Evolutionary conservation across 2,797 vertebrate genomes (phyloP).

Genomic region (Argya squamiceps): DNA sequence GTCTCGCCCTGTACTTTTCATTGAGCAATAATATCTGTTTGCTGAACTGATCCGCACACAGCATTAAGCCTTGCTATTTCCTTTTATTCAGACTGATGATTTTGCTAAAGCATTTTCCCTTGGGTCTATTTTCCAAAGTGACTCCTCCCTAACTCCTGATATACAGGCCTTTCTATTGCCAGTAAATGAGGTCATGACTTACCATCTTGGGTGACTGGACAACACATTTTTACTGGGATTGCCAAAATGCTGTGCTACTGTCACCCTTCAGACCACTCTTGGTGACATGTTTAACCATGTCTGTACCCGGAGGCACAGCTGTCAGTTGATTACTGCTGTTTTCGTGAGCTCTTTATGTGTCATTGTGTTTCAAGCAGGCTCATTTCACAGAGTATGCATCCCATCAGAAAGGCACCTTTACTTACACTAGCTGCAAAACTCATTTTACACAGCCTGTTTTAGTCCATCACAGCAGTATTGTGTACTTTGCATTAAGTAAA

Average conservation of each 20-base stretch:
- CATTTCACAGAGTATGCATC: neutral
- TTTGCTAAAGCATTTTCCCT: neutral
- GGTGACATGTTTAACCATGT: neutral
- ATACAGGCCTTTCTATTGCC: neutral
- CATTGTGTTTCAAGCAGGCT: neutral
- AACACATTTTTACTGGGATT: neutral
- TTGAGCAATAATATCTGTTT: neutral
- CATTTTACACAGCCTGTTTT: neutral
- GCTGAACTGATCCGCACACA: neutral
- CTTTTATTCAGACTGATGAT: neutral
- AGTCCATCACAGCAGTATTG: neutral
- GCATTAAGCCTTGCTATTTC: neutral
- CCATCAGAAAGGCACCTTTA: constrained; percentile 1
- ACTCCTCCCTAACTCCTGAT: neutral
- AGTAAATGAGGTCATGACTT: neutral
- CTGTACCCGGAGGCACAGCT: neutral
- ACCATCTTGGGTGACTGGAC: neutral
- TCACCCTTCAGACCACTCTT: neutral
- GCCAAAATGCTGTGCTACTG: neutral
- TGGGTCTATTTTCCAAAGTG: neutral
- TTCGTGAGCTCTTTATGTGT: neutral
- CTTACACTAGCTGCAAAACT: neutral
- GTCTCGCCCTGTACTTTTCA: neutral
- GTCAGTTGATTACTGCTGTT: neutral
- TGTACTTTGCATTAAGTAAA: constrained; percentile 8